Base-by-base conservation (phyloP, 30 jellyfish, hydroid and myxozoan species). In the Rhopilema esculentum region DNA sequence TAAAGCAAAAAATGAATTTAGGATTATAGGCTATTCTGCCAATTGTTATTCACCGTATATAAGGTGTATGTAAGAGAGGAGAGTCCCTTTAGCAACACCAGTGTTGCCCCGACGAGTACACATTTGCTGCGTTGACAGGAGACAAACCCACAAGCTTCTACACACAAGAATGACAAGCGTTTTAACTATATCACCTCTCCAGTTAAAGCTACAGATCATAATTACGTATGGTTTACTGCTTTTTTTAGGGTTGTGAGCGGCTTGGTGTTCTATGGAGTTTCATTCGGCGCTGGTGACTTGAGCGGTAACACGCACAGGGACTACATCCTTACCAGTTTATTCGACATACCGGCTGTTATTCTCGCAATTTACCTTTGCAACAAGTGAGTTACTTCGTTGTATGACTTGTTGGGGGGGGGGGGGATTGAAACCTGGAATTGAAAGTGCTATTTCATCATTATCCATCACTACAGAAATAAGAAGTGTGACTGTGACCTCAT, bases 231-330 rank as follows among this genome's bases (percentile, higher is more conserved):
- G 20, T n/a, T 16, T 72, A 15, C 17, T n/a, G 17, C 22, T 72
- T 32, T 26, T 40, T 50, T 50, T 25, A 75, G 86, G 86, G 27
- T 79, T 30, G 96, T 79, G 9, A 62, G 69, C 40, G 88, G 78
- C 7, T 57, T 77, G 82, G 96, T 79, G 8, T 88, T 66, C 28
- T 88, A 77, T 68, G 96, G 96, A 12, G 33, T 88, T 8, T 30
- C 96, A 0, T 72, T 88, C 24, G 92, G 91, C n/a, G 96, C 96
- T 4, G 91, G 77, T 40, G 88, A 88, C 70, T 75, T 88, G 8
- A 91, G 96, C 20, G 96, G 96, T 23, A 30, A 31, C 4, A 69
- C 30, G 75, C 79, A 84, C 66, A 31, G 85, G 7, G 76, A 78
- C 72, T 78, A 78, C 16, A 82, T 88, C 32, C 28, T 79, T 16